These are phyloP conservation scores for Dexiosoma caninum DNA, from an alignment of 2,888 invertebrate species.

Conservation along the genomic window DNA sequence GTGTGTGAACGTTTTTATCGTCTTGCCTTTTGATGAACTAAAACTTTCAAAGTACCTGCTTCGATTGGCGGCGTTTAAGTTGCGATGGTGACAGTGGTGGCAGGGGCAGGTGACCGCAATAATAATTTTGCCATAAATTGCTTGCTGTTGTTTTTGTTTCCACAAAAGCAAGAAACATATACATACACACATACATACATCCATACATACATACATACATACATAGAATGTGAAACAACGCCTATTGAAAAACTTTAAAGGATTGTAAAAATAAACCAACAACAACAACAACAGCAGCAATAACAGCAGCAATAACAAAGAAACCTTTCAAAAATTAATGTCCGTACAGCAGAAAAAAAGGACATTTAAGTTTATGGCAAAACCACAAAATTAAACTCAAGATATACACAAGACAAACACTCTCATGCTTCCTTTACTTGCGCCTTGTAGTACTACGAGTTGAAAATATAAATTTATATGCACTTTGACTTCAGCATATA, in stretches of 20 bases:
- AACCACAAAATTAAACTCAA: slow-evolving; percentile 46
- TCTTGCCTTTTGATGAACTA: background rate
- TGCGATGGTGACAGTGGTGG: slow-evolving; percentile 27
- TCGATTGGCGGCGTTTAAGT: background rate
- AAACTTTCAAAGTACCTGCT: background rate
- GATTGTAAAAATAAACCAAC: background rate
- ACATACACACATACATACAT: too few relatives aligned
- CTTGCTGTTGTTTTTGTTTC: slow-evolving; percentile 6
- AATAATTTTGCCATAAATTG: slow-evolving; percentile 54
- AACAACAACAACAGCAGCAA: too few relatives aligned
- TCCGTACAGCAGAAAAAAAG: background rate
- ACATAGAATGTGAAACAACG: slow-evolving; percentile 18
- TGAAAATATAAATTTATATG: slow-evolving; percentile 31
- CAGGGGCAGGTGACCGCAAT: slow-evolving; percentile 53
- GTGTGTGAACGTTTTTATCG: background rate
- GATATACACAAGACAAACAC: background rate
- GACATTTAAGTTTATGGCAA: slow-evolving; percentile 17
- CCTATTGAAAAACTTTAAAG: slow-evolving; percentile 14
- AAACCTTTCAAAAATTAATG: slow-evolving; percentile 34
- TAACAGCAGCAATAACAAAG: too few relatives aligned
- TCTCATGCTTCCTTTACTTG: background rate
- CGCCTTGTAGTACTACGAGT: background rate
- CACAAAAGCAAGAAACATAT: slow-evolving; percentile 13
- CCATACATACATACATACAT: too few relatives aligned
- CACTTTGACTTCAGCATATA: slow-evolving; percentile 20